Conservation (phyloP, 30 jellyfish, hydroid and myxozoan genomes). For the Mastigias papua region DNA sequence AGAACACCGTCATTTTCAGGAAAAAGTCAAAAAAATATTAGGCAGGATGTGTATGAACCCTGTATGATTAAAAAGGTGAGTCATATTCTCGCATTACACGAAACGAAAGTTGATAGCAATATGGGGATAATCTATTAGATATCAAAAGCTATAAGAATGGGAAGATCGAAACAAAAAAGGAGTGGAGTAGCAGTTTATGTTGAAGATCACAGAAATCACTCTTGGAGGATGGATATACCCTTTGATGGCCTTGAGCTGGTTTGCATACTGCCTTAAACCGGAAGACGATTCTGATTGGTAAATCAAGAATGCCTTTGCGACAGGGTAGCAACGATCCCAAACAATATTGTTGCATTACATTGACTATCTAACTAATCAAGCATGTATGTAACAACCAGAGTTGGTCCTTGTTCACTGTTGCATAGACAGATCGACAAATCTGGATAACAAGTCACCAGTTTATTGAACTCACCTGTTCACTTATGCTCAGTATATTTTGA, state of each 20-base stretch:
- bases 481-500: no score
- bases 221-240: neutral
- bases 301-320: neutral
- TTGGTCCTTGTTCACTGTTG: no score
- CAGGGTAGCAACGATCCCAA: neutral
- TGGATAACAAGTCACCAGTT: no score
- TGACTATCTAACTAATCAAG: no score
- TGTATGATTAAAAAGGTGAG: neutral
- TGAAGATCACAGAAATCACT: neutral
- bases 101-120: constrained; percentile 4
- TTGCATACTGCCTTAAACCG: neutral
- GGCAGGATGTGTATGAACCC: no score
- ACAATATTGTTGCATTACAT: neutral
- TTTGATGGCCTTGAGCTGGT: neutral
- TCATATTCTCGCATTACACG: constrained; percentile 33
- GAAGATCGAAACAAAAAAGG: neutral
- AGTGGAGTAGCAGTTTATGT: constrained; percentile 10
- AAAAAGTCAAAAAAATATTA: no score
- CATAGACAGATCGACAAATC: no score
- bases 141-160: neutral
- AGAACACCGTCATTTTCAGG: no score
- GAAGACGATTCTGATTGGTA: neutral
- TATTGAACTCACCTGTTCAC: no score
- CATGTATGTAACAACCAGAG: no score
- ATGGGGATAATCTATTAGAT: neutral